phyloP scores from a whole-genome alignment of 2,888 invertebrate species.

The Meteorus colon region DNA sequence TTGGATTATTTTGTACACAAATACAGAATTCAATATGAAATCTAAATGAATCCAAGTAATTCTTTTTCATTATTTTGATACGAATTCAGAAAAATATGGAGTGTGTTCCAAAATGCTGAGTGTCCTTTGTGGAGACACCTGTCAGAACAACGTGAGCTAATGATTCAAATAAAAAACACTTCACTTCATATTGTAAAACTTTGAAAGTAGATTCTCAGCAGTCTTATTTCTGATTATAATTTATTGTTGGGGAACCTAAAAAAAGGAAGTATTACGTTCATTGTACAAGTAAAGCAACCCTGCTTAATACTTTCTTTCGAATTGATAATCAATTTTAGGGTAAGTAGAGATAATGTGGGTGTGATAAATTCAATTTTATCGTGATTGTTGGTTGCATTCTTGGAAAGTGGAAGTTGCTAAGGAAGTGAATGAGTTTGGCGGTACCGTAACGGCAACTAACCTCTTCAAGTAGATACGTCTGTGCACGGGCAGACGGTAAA shows the following conservation, averaged over 20 bases:
- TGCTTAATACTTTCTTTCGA: neutral
- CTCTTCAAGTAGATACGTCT: slow-evolving; percentile 45
- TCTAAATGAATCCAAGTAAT: too few species aligned
- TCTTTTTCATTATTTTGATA: too few species aligned
- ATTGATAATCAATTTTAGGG: slow-evolving; percentile 1
- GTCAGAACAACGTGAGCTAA: too few species aligned
- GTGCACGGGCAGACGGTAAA: slow-evolving; percentile 46
- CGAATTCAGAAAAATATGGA: too few species aligned
- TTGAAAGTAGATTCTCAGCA: too few species aligned
- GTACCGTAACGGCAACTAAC: slow-evolving; percentile 30
- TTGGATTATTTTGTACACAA: too few species aligned
- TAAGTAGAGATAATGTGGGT: neutral
- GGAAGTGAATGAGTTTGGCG: slow-evolving; percentile 24
- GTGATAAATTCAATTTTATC: slow-evolving; percentile 28
- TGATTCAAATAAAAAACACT: too few species aligned
- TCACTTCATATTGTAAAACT: too few species aligned
- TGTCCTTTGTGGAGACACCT: too few species aligned
- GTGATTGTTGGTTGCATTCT: slow-evolving; percentile 16
- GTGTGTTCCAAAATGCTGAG: too few species aligned
- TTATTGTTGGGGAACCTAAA: neutral
- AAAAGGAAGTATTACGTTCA: neutral
- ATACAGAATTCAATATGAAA: too few species aligned
- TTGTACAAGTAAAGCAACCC: neutral
- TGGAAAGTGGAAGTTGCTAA: slow-evolving; percentile 10
- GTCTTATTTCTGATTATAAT: too few species aligned